Percentiles rank a stretch among this genome's conserved stretches.
Evolutionary conservation across 2,797 vertebrate species (phyloP).

Genomic region (Propithecus perrieri): DNA sequence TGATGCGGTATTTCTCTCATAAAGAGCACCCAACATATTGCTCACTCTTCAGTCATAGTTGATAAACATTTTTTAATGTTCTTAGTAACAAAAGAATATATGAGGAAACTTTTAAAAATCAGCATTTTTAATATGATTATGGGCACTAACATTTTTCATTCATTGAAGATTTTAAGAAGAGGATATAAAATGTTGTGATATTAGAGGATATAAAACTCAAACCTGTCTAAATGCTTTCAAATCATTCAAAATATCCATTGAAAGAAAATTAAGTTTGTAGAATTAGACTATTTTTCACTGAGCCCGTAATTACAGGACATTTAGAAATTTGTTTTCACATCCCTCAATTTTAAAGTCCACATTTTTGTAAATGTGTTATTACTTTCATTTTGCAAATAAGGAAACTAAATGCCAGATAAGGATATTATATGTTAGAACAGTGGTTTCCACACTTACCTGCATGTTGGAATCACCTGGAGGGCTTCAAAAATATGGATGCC

Average conservation of each 20-base stretch:
- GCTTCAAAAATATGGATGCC: neutral
- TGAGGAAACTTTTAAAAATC: neutral
- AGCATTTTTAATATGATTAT: slow-evolving; percentile 17
- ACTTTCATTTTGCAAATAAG: neutral
- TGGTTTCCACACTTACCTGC: neutral
- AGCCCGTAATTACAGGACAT: neutral
- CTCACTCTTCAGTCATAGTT: slow-evolving; percentile 15
- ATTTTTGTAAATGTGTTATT: neutral
- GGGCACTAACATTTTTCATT: slow-evolving; percentile 14
- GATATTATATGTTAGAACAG: neutral
- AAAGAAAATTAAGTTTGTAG: neutral
- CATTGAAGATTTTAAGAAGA: slow-evolving; percentile 40
- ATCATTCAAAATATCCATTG: neutral
- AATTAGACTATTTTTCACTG: neutral
- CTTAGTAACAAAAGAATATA: slow-evolving; percentile 4
- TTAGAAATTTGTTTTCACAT: neutral
- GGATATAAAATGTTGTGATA: neutral
- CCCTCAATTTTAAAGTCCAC: neutral
- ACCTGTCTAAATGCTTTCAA: neutral
- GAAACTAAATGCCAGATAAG: neutral
- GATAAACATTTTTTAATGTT: slow-evolving; percentile 11
- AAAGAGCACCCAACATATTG: neutral
- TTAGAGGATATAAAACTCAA: neutral
- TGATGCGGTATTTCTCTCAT: slow-evolving; percentile 22
- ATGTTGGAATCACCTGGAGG: neutral